phyloP scores from a whole-genome alignment of 2,888 invertebrate species.

The Strigamia maritima region DNA sequence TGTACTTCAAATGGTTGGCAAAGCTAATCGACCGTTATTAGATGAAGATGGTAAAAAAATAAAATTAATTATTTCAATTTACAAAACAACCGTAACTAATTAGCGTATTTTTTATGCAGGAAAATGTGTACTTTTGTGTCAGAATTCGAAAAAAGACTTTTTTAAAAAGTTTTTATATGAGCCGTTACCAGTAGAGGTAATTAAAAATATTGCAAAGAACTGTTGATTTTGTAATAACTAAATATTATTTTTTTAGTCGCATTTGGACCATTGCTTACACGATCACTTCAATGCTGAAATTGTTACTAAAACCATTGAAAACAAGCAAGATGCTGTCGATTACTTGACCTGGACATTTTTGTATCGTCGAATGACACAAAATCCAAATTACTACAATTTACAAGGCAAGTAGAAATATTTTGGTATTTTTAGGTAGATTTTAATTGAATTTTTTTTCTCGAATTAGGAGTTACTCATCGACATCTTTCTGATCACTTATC shows the following conservation, averaged over 20 bases:
- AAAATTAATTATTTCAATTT: conserved; percentile 55
- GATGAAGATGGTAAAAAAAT: conserved; percentile 93
- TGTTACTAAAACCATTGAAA: conserved; percentile 98
- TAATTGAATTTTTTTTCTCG: no score
- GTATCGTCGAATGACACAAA: conserved; percentile 93
- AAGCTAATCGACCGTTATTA: conserved; percentile 86
- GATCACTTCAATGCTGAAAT: conserved; percentile 99
- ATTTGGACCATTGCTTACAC: conserved; percentile 94
- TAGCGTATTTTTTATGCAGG: no score
- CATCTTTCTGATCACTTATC: conserved; percentile 98
- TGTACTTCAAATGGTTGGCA: conserved; percentile 95
- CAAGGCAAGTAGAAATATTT: no score
- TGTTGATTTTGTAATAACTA: background rate
- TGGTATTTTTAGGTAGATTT: no score
- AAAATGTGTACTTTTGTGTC: conserved; percentile 92
- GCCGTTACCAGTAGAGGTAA: conserved; percentile 85
- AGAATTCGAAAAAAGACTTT: conserved; percentile 95
- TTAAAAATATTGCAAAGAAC: conserved; percentile 36
- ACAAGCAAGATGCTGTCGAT: conserved; percentile 99
- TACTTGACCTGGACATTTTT: conserved; percentile 99
- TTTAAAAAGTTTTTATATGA: conserved; percentile 97
- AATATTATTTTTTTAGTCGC: conserved; percentile 62
- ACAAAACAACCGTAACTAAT: conserved; percentile 20
- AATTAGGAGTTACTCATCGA: conserved; percentile 85
- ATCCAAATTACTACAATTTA: conserved; percentile 98